Conservation (phyloP, 2,888 invertebrate genomes). For the Drosophila barbarae region DNA sequence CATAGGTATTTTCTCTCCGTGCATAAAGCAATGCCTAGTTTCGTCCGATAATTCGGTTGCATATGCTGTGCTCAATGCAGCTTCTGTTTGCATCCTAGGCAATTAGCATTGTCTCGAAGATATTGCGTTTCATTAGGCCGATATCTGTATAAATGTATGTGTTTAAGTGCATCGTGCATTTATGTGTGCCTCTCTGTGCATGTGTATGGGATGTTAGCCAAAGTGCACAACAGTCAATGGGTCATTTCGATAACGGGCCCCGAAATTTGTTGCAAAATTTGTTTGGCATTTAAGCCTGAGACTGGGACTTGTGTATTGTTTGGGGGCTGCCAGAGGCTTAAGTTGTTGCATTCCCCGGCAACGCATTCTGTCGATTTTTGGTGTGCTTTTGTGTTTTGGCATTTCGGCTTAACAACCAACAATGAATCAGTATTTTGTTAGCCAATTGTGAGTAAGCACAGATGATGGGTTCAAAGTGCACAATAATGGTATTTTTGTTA, state of each 20-base stretch:
- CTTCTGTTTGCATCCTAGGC: constrained; percentile 40
- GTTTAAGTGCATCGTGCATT: constrained; percentile 2
- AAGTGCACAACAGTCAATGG: constrained; percentile 52
- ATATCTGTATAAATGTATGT: constrained; percentile 45
- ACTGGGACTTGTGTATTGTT: constrained; percentile 41
- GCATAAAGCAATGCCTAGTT: constrained; percentile 1
- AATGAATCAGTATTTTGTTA: constrained; percentile 11
- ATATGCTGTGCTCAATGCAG: constrained; percentile 23
- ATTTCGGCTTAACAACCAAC: constrained; percentile 20
- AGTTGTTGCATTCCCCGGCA: constrained; percentile 26
- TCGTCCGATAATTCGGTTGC: constrained; percentile 30
- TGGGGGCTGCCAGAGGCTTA: constrained; percentile 46
- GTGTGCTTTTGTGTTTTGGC: constrained; percentile 25
- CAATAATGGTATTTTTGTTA: constrained; percentile 13
- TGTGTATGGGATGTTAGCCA: constrained; percentile 7
- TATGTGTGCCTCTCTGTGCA: not conserved
- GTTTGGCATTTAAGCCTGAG: constrained; percentile 34
- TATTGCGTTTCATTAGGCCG: constrained; percentile 67
- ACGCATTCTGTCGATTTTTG: constrained; percentile 20
- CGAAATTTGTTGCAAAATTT: constrained; percentile 57
- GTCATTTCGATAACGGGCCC: constrained; percentile 59
- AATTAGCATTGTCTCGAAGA: constrained; percentile 60
- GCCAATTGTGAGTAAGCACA: constrained; percentile 26
- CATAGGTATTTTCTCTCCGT: constrained; percentile 2
- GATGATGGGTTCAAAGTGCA: constrained; percentile 26